Conservation (phyloP, 2,797 vertebrate species). For the Uromys caudimaculatus region DNA sequence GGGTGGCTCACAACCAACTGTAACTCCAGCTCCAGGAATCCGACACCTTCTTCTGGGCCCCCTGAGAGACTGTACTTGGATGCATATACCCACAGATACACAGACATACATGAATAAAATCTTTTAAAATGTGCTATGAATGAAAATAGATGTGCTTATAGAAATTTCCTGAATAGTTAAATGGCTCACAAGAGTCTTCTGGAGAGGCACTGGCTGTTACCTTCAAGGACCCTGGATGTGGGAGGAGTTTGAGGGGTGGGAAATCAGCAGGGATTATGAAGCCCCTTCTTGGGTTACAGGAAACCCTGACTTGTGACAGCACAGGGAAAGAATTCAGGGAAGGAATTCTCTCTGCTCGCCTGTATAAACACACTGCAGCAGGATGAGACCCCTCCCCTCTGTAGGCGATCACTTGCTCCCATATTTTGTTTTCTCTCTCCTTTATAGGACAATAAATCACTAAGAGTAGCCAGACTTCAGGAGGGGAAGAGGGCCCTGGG, state of each 20-base stretch:
- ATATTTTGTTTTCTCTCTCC: constrained; percentile 20
- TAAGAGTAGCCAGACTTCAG: constrained; percentile 29
- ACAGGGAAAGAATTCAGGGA: constrained; percentile 47
- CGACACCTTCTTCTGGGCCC: neutral
- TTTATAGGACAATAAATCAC: constrained; percentile 47
- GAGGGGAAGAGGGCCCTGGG: neutral
- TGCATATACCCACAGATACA: neutral
- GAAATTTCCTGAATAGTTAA: neutral
- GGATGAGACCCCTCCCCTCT: constrained; percentile 14
- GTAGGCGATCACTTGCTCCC: constrained; percentile 33
- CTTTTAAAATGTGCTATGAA: neutral
- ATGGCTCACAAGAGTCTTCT: neutral
- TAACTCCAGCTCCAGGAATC: neutral
- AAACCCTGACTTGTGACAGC: constrained; percentile 9
- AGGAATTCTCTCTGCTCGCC: constrained; percentile 62
- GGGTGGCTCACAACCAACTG: neutral
- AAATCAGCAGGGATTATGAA: neutral
- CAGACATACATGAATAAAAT: neutral
- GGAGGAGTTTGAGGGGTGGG: neutral
- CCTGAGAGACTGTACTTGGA: neutral
- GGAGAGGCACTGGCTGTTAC: neutral
- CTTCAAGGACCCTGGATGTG: neutral
- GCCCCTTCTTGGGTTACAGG: constrained; percentile 54
- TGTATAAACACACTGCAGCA: constrained; percentile 35
- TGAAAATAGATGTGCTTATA: neutral